Conservation (phyloP, 2,113 vertebrate genomes). For the Natator depressus region DNA sequence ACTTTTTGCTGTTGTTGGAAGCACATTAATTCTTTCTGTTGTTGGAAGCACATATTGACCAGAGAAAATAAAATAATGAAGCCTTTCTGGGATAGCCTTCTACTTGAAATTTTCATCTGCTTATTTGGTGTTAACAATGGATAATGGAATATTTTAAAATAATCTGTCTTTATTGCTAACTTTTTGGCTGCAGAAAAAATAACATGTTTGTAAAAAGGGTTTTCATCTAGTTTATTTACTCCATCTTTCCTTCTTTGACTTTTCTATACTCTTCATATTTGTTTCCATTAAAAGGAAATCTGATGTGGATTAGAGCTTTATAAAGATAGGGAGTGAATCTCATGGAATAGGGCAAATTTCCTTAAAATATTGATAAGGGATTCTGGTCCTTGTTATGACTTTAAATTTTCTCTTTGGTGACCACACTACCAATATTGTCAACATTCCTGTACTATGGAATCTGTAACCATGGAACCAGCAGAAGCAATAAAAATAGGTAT, state of each 20-base stretch:
- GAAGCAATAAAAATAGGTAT: neutral
- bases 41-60: neutral
- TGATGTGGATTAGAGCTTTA: neutral
- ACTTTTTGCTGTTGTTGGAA: neutral
- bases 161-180: neutral
- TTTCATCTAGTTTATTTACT: neutral
- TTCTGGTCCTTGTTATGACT: neutral
- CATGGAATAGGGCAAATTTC: neutral
- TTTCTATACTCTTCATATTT: neutral
- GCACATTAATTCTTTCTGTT: neutral
- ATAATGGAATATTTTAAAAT: neutral
- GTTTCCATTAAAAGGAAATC: neutral
- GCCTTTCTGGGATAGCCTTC: neutral
- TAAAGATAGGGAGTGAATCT: neutral
- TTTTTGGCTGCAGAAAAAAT: conserved; percentile 18
- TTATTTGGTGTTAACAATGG: conserved; percentile 20
- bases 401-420: neutral
- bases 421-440: neutral
- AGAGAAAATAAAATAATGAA: neutral
- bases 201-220: neutral
- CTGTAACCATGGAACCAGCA: neutral
- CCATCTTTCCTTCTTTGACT: neutral
- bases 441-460: neutral
- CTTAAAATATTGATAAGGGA: neutral
- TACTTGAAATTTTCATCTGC: neutral